Evolutionary conservation across 1,140 invertebrate genomes (phyloP).

Genomic region (Scaptomyza pallida): DNA sequence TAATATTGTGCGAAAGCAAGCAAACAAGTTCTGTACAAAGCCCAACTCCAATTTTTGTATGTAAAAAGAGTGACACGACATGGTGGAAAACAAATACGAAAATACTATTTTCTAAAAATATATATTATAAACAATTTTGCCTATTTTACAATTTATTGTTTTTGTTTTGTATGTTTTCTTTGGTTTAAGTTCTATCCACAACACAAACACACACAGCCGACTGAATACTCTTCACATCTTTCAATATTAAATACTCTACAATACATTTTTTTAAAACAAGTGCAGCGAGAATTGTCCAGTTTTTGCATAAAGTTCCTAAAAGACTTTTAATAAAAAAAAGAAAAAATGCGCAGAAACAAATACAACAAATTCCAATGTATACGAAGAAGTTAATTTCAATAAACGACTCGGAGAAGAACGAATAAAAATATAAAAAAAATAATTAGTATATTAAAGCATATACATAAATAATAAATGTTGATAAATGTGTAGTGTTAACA

Average conservation of each 20-base stretch:
- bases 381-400: slow-evolving; percentile 53
- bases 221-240: slow-evolving; percentile 16
- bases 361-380: slow-evolving; percentile 58
- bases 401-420: slow-evolving; percentile 21
- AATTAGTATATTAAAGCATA: slow-evolving; percentile 55
- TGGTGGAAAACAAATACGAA: slow-evolving; percentile 36
- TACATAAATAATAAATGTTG: slow-evolving; percentile 68
- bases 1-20: slow-evolving; percentile 53
- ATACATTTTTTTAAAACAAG: slow-evolving; percentile 28
- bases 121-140: slow-evolving; percentile 46
- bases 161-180: slow-evolving; percentile 48
- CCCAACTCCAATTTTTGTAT: slow-evolving; percentile 77
- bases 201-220: slow-evolving; percentile 10
- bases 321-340: slow-evolving; percentile 38
- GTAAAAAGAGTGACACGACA: slow-evolving; percentile 58
- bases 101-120: slow-evolving; percentile 70
- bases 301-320: slow-evolving; percentile 69
- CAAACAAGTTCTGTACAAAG: slow-evolving; percentile 73
- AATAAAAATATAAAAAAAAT: slow-evolving; percentile 25
- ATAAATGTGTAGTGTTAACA: slow-evolving; percentile 80
- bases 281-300: slow-evolving; percentile 17
- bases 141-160: slow-evolving; percentile 56
- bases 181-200: not conserved
- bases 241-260: slow-evolving; percentile 13
- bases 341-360: slow-evolving; percentile 48